These are phyloP conservation scores for Eptesicus fuscus DNA, from an alignment of 2,113 vertebrate species.

Conservation along the genomic window DNA sequence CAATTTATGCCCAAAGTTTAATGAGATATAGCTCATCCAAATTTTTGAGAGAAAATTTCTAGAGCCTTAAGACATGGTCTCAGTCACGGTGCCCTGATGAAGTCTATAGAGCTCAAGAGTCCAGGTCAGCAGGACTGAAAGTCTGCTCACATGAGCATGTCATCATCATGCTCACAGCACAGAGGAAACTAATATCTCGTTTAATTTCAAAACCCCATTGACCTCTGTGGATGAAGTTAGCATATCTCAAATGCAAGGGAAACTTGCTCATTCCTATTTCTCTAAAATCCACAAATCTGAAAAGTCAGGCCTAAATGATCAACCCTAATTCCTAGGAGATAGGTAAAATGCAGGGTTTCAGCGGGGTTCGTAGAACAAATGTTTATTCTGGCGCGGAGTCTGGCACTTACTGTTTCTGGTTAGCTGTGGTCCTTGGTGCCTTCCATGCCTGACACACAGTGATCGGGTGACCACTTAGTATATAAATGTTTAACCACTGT, in stretches of 20 bases:
- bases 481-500: background rate
- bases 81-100: background rate
- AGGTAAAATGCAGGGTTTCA: background rate
- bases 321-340: background rate
- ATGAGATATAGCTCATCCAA: background rate
- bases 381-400: background rate
- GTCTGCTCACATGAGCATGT: background rate
- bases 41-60: background rate
- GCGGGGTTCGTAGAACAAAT: background rate
- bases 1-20: background rate
- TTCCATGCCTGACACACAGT: background rate
- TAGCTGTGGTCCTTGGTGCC: background rate
- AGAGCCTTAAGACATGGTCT: background rate
- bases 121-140: background rate
- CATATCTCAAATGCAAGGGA: background rate
- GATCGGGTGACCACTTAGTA: background rate
- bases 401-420: background rate
- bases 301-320: background rate
- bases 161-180: too few species aligned
- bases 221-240: background rate
- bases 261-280: background rate
- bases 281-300: background rate
- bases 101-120: background rate
- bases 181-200: background rate
- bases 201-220: background rate